Evolutionary conservation across 2,113 vertebrate genomes (phyloP), one percentile per base, ranked within the genome.

Genomic region (Collichthys lucidus): DNA sequence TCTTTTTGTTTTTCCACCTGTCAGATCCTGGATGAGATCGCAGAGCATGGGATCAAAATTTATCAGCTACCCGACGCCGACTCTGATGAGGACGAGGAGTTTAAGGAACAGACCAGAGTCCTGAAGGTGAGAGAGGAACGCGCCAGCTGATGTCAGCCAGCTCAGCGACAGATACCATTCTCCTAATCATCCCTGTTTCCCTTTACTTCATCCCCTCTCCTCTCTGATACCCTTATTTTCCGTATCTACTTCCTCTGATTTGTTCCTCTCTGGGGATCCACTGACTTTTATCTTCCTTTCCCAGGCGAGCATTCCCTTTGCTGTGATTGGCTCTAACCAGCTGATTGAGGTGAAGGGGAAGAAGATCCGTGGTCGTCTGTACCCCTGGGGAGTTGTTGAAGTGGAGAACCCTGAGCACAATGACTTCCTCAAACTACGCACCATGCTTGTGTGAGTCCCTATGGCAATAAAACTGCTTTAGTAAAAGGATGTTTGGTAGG

Each of bases 1-100:
- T 62, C 17, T 46, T 22, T 72, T 72, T 69, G 2, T 85, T 60
- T 31, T 60, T 29, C n/a, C 42, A 26, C 74, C 60, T 19, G 2
- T 49, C 70, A 98, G 97, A 94, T 98, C 90, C 90, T 98, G 83
- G 97, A 98, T 83, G 97, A 98, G 92, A 97, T 98, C 71, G 95
- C 94, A 26, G 97, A 98, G 82, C 96, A 98, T 0, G 96, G 97
- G 50, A 98, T 98, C 89, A 94, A 92, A 62, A 98, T 97, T 83
- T 98, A 98, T 91, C 97, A 98, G 90, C 95, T 98, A 40, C 97
- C 97, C 0, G 97, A 98, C 47, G 97, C 97, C 0, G 97, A 98
- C 89, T 98, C 97, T 11, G 97, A 98, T 20, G 97, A 98, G 84
- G 97, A 98, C n/a, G 97, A 98, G 86, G 97, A 98, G 86, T 98